A percentile compares a stretch with the other conserved stretches of the same genome.
phyloP scores from a whole-genome alignment of 2,113 vertebrate species.

The Fulica atra region DNA sequence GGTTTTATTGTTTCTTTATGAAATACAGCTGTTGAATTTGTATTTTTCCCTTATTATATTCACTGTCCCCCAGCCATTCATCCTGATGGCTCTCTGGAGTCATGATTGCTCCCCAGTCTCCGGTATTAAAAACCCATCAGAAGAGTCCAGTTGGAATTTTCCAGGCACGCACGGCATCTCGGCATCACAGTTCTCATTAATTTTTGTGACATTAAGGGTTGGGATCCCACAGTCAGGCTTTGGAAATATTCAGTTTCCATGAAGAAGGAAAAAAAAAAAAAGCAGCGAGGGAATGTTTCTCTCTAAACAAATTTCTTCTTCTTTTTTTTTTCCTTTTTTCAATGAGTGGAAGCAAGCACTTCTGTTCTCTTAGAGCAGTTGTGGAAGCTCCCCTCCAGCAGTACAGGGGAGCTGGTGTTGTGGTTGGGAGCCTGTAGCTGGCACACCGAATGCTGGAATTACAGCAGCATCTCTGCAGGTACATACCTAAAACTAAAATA shows the following conservation, averaged over 20 bases:
- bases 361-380: background rate
- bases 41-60: constrained; percentile 11
- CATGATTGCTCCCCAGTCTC: background rate
- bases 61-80: constrained; percentile 20
- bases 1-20: constrained; percentile 55
- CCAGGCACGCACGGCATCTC: background rate
- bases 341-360: background rate
- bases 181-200: background rate
- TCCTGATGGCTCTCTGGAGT: constrained; percentile 9
- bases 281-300: background rate
- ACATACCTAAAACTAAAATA: constrained; percentile 62
- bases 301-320: background rate
- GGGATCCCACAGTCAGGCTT: background rate
- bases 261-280: background rate
- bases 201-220: background rate
- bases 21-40: constrained; percentile 52
- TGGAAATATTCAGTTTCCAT: background rate
- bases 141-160: constrained; percentile 43
- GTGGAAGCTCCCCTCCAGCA: background rate
- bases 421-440: background rate
- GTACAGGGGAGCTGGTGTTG: background rate
- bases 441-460: background rate
- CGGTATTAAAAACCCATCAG: constrained; percentile 36
- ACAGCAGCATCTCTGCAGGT: constrained; percentile 46
- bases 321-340: background rate